phyloP scores from a whole-genome alignment of 2,888 invertebrate species.

The Steromphala cineraria region DNA sequence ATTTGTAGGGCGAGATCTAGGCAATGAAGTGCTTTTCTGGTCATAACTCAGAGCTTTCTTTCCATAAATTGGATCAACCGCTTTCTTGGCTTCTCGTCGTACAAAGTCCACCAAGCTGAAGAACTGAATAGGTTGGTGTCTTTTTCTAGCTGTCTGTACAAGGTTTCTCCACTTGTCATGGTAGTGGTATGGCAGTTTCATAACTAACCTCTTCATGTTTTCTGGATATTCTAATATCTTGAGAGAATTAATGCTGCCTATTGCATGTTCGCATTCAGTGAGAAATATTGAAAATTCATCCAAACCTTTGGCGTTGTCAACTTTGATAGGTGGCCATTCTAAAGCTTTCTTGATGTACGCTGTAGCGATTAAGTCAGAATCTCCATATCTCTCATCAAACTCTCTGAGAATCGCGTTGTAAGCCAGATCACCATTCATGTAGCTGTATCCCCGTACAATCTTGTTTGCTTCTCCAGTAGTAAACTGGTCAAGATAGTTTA shows the following conservation, averaged over 20 bases:
- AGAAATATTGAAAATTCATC: too few species aligned
- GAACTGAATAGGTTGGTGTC: not conserved
- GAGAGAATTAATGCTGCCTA: not conserved
- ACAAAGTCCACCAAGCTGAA: not conserved
- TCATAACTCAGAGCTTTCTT: not conserved
- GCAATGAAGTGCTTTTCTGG: too few species aligned
- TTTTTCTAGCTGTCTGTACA: too few species aligned
- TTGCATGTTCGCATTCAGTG: slow-evolving; percentile 13
- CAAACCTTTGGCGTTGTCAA: not conserved
- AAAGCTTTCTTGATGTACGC: slow-evolving; percentile 29
- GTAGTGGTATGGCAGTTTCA: too few species aligned
- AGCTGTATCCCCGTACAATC: too few species aligned
- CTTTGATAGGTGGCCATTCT: slow-evolving; percentile 26
- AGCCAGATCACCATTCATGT: not conserved
- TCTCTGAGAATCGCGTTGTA: slow-evolving; percentile 23
- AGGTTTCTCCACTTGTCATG: too few species aligned
- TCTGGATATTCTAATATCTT: too few species aligned
- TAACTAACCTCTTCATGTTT: too few species aligned
- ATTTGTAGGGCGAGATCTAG: too few species aligned
- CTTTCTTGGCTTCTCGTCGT: not conserved
- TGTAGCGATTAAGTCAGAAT: slow-evolving; percentile 22
- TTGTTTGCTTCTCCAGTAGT: not conserved
- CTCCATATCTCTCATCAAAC: not conserved
- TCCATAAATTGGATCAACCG: not conserved
- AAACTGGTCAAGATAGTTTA: not conserved